Evolutionary conservation across 2,888 invertebrate genomes (phyloP).

Genomic region (Rhingia rostrata): DNA sequence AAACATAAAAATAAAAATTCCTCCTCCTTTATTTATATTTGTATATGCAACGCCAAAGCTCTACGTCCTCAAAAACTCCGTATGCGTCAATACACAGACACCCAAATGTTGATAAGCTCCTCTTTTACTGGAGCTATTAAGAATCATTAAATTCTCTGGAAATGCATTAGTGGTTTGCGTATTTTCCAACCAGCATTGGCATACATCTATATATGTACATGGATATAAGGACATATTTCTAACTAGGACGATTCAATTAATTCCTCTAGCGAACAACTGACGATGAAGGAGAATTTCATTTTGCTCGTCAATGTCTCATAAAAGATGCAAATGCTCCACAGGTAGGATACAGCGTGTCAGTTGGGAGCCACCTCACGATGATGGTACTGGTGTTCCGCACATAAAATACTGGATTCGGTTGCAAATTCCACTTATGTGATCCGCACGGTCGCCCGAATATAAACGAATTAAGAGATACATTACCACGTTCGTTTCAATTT

Average conservation of each 20-base stretch:
- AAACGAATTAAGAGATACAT: constrained; percentile 75
- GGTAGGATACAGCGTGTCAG: constrained; percentile 37
- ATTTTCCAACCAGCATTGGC: constrained; percentile 48
- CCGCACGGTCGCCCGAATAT: constrained; percentile 71
- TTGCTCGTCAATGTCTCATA: constrained; percentile 69
- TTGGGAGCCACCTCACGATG: not conserved
- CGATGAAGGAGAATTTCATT: constrained; percentile 73
- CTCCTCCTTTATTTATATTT: too few species aligned
- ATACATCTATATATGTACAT: constrained; percentile 19
- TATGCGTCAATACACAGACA: not conserved
- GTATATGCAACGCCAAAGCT: too few species aligned
- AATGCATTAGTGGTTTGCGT: constrained; percentile 65
- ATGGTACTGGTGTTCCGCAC: not conserved
- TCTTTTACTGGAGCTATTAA: constrained; percentile 60
- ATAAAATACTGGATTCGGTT: constrained; percentile 37
- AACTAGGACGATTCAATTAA: constrained; percentile 73
- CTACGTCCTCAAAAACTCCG: too few species aligned
- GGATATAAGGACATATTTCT: constrained; percentile 6
- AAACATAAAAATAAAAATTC: too few species aligned
- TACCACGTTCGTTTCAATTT: constrained; percentile 73
- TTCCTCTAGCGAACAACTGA: constrained; percentile 65
- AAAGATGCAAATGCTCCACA: constrained; percentile 74
- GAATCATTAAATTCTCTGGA: constrained; percentile 69
- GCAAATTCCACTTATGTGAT: constrained; percentile 57
- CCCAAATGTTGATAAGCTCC: not conserved